Percentiles rank a stretch among this genome's conserved stretches.
phyloP scores from a whole-genome alignment of 2,888 invertebrate genomes.

The Masnerella sp. region DNA sequence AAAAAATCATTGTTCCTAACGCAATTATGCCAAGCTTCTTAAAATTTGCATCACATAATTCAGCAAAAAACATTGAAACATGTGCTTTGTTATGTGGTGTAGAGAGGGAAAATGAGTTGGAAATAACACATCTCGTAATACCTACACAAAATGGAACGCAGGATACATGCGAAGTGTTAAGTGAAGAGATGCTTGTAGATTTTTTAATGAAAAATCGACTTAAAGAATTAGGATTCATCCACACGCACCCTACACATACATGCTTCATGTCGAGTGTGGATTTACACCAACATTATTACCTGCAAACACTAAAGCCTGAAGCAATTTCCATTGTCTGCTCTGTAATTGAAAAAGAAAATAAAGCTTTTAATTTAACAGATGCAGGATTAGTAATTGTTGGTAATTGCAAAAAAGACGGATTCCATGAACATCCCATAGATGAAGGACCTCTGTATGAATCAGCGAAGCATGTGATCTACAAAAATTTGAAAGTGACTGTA shows the following conservation, averaged over 20 bases:
- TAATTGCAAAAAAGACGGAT: no score
- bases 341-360: no score
- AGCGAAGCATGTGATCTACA: no score
- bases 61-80: neutral
- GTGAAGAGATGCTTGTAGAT: neutral
- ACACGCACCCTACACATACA: neutral
- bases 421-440: no score
- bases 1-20: neutral
- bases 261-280: neutral
- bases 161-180: neutral
- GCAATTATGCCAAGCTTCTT: neutral
- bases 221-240: neutral
- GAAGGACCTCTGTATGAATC: no score
- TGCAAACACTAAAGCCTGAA: neutral
- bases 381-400: no score
- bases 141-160: neutral
- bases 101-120: neutral
- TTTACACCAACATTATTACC: neutral
- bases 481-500: no score
- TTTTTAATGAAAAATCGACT: neutral
- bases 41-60: neutral
- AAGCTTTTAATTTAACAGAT: no score
- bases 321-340: neutral
- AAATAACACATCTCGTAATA: neutral
- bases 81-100: neutral